These are phyloP conservation scores for Rotaria magnacalcarata DNA, from an alignment of 2,888 invertebrate species.

Conservation along the genomic window DNA sequence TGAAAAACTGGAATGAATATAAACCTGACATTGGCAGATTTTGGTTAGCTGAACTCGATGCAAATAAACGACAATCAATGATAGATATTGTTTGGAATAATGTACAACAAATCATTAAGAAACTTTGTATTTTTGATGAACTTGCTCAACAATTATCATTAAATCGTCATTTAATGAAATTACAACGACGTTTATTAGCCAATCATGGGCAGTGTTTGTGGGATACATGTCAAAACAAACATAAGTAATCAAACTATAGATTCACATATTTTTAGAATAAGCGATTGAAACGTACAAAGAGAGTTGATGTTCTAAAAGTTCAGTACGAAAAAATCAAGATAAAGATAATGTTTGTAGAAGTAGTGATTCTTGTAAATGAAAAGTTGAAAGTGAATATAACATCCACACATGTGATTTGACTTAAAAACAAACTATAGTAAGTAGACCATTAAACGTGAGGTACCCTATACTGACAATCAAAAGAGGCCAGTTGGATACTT, in stretches of 20 bases:
- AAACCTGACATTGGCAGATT: conserved; percentile 59
- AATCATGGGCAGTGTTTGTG: conserved; percentile 59
- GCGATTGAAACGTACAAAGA: no score
- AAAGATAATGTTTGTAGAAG: no score
- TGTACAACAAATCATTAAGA: conserved; percentile 55
- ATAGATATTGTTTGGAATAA: conserved; percentile 53
- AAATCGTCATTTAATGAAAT: conserved; percentile 55
- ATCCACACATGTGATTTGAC: no score
- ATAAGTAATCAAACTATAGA: conserved; percentile 22
- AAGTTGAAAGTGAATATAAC: no score
- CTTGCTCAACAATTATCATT: conserved; percentile 54
- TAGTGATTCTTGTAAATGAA: no score
- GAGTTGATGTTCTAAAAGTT: no score
- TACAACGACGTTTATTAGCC: conserved; percentile 58
- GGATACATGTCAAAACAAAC: conserved; percentile 54
- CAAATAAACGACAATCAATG: conserved; percentile 57
- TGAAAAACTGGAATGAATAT: conserved; percentile 58
- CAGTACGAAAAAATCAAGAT: no score
- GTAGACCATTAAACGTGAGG: no score
- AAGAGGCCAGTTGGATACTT: no score
- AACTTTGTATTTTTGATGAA: conserved; percentile 52
- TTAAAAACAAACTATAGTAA: no score
- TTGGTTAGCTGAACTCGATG: conserved; percentile 59
- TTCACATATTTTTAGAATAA: background rate
- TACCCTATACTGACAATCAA: no score